Conservation (phyloP, 1,140 invertebrate species). For the Drosophila truncata region DNA sequence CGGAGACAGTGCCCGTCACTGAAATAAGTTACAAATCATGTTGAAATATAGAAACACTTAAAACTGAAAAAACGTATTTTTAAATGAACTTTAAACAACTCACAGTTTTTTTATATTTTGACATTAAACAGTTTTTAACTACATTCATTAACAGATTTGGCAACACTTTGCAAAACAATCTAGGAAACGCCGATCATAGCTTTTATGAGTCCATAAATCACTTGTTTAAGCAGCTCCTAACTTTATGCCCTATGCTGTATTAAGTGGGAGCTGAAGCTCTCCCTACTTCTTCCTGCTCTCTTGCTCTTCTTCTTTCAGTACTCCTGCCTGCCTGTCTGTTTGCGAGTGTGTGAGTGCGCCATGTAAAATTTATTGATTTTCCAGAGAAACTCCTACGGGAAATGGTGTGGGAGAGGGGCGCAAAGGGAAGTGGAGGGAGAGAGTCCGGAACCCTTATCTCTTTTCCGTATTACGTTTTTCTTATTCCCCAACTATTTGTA, state of each 20-base stretch:
- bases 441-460: constrained; percentile 24
- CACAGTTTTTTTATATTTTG: not conserved
- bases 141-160: not conserved
- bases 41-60: not conserved
- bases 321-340: constrained; percentile 31
- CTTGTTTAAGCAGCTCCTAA: constrained; percentile 29
- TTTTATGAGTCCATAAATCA: constrained; percentile 14
- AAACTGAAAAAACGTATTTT: not conserved
- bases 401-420: not conserved
- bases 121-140: not conserved
- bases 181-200: not conserved
- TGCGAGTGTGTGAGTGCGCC: constrained; percentile 32
- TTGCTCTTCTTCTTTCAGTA: constrained; percentile 29
- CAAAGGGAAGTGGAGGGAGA: not conserved
- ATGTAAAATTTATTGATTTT: constrained; percentile 77
- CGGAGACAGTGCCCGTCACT: too few species aligned
- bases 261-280: constrained; percentile 31
- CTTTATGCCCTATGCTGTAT: constrained; percentile 51
- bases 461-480: constrained; percentile 18
- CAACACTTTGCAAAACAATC: not conserved
- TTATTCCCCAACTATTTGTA: constrained; percentile 19
- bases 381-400: constrained; percentile 60
- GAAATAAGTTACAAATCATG: not conserved
- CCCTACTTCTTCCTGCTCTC: constrained; percentile 54
- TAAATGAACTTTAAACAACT: not conserved